Base-by-base conservation (phyloP, 1,140 invertebrate genomes). In the Pseudomyrmex dendroicus region DNA sequence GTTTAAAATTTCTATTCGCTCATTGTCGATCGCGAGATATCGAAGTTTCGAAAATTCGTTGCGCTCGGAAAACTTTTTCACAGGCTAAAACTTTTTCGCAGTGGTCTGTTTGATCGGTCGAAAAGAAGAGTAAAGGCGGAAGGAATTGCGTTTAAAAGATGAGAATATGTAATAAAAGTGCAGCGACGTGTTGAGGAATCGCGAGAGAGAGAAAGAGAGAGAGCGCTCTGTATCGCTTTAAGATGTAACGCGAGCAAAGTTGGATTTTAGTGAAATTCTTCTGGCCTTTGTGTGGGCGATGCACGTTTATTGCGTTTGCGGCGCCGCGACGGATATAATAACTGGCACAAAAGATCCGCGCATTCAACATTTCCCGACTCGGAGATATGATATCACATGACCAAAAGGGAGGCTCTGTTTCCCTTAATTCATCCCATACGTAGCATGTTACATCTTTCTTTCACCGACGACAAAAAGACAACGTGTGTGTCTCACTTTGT, bases 221-320 rank as follows among this genome's bases (percentile, higher is more conserved):
- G 5, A 7, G 35, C 35, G 5, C 35, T 35, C 44, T 68, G 76
- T 72, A 80, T 80, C 76, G 76, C 56, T 80, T 80, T 80, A 80
- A 80, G 66, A 72, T 59, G 76, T 80, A 80, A 72, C 66, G 22
- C 54, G 54, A 68, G 64, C 64, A 70, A 80, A 80, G 76, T 80
- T 80, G 54, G 20, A 20, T 48, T 72, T 80, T 70, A 70, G 66
- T 72, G 22, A 46, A 80, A 80, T 72, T 80, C 66, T 61, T 80
- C 12, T 20, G 12, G 54, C 15, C 76, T 72, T 80, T 80, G 76
- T 80, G 56, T 5, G 44, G 35, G 12, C 74, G 17, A 66, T 77
- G 48, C 76, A 44, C 76, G 66, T 80, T 80, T 72, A 80, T 80
- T 72, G 76, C 66, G 44, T 66, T 80, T 46, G 20, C 76, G 44